Percentiles rank a stretch among this genome's conserved stretches.
Conservation (phyloP, 1,140 invertebrate genomes). For the Drosophila kepulauana region DNA sequence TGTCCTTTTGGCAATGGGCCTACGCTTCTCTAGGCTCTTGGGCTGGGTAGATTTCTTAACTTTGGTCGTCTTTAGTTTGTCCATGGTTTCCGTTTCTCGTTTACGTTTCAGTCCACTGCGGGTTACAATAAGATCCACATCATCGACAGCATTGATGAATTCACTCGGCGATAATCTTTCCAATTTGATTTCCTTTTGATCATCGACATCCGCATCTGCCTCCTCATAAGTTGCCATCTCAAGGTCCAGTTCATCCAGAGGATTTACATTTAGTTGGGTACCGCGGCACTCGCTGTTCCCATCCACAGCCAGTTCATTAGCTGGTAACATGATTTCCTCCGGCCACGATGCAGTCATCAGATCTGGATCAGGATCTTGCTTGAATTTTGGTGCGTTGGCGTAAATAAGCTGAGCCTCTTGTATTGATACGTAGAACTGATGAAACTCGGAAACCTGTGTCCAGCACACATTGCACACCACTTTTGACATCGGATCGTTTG, state of each 20-base stretch:
- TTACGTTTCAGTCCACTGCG: constrained; percentile 67
- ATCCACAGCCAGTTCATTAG: constrained; percentile 62
- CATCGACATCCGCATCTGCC: constrained; percentile 6
- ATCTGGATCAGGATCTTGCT: constrained; percentile 69
- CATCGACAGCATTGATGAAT: constrained; percentile 32
- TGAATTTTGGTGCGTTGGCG: constrained; percentile 63
- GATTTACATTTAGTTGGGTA: constrained; percentile 64
- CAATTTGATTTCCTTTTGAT: constrained; percentile 55
- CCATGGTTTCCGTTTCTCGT: constrained; percentile 29
- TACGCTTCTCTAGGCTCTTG: constrained; percentile 49
- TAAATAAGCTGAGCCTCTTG: constrained; percentile 74
- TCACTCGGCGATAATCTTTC: constrained; percentile 64
- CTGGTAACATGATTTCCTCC: constrained; percentile 68
- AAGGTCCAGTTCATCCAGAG: constrained; percentile 63
- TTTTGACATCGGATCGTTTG: constrained; percentile 73
- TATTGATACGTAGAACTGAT: constrained; percentile 78
- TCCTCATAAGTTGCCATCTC: constrained; percentile 30
- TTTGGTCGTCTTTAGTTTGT: constrained; percentile 40
- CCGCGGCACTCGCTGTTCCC: constrained; percentile 19
- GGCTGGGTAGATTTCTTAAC: constrained; percentile 33
- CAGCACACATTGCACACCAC: constrained; percentile 77
- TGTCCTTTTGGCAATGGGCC: constrained; percentile 42
- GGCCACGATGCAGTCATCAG: constrained; percentile 58
- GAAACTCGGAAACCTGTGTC: constrained; percentile 78
- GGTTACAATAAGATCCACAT: constrained; percentile 66